These are phyloP conservation scores for Atethmia centrago DNA, from an alignment of 2,888 invertebrate genomes.

Conservation along the genomic window DNA sequence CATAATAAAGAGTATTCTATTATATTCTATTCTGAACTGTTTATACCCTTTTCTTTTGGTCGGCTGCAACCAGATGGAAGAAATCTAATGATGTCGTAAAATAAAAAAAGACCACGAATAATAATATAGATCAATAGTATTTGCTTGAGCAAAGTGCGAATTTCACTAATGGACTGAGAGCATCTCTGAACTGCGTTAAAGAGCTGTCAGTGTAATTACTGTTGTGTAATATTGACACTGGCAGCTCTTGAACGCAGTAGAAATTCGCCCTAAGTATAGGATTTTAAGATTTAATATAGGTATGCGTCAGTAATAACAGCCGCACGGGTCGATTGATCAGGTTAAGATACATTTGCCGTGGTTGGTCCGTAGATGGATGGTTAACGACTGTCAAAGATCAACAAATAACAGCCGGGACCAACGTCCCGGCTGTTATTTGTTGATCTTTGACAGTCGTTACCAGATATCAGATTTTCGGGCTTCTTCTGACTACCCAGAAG, in stretches of 20 bases:
- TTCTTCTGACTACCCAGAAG: slow-evolving; percentile 10
- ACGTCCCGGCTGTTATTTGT: too few relatives aligned
- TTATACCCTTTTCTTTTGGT: not conserved
- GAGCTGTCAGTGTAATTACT: not conserved
- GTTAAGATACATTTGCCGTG: too few relatives aligned
- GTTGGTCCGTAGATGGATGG: too few relatives aligned
- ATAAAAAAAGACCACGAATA: not conserved
- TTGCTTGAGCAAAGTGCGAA: not conserved
- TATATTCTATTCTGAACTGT: too few relatives aligned
- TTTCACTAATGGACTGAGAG: not conserved
- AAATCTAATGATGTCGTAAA: not conserved
- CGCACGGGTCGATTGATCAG: too few relatives aligned
- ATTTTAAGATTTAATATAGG: not conserved
- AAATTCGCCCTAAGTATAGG: not conserved
- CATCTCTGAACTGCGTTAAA: not conserved
- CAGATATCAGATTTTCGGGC: too few relatives aligned
- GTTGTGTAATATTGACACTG: not conserved
- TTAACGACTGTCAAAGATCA: too few relatives aligned
- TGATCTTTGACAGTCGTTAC: too few relatives aligned
- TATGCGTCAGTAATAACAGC: too few relatives aligned
- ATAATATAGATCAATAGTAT: too few relatives aligned
- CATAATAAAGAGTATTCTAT: too few relatives aligned
- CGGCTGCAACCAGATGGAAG: not conserved
- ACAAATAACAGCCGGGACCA: too few relatives aligned
- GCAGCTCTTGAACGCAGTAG: not conserved